Evolutionary conservation across 2,113 vertebrate genomes (phyloP), one percentile per base, ranked within the genome.

Genomic region (Manacus vitellinus): DNA sequence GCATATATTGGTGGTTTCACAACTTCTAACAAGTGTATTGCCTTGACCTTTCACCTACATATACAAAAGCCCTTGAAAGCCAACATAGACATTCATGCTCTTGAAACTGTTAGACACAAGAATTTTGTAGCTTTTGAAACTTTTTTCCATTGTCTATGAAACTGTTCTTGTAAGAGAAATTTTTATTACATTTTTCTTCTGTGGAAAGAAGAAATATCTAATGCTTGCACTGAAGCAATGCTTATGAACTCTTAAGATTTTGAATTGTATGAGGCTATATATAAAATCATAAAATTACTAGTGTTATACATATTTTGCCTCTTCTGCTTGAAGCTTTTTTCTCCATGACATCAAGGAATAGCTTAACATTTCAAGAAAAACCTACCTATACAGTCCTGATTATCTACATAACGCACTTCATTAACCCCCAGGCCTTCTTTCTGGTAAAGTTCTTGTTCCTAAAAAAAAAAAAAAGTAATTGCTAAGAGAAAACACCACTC

Each of bases 341-440:
- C 19, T 46, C 39, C 27, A 30, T 24, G 15, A 92, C 4, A 27
- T 27, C 63, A 78, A 62, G 0, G 5, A 91, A 77, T 6, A 54
- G 10, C 23, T 61, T 54, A n/a, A 37, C 10, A 59, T 46, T 73
- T 63, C 56, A 66, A 21, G 17, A 74, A 44, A 28, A 35, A 96
- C 98, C 85, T 97, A 99, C 99, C 99, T 97, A 99, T 99, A 85
- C 99, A 99, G 97, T 99, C 99, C 96, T 99, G 99, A 95, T 99
- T 99, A 98, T 99, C 99, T 28, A 99, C 99, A 12, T 99, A 99
- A 95, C 99, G 99, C 9, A 99, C 99, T 98, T 99, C 99, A 96
- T 99, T 99, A 90, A 99, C 99, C 4, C 99, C 99, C 19, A 99
- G 98, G 8, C 99, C 99, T 97, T 99, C 99, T 89, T 92, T 99